A percentile compares a stretch with the other conserved stretches of the same genome.
phyloP scores from a whole-genome alignment of 2,113 vertebrate genomes.

The Halcyon senegalensis region DNA sequence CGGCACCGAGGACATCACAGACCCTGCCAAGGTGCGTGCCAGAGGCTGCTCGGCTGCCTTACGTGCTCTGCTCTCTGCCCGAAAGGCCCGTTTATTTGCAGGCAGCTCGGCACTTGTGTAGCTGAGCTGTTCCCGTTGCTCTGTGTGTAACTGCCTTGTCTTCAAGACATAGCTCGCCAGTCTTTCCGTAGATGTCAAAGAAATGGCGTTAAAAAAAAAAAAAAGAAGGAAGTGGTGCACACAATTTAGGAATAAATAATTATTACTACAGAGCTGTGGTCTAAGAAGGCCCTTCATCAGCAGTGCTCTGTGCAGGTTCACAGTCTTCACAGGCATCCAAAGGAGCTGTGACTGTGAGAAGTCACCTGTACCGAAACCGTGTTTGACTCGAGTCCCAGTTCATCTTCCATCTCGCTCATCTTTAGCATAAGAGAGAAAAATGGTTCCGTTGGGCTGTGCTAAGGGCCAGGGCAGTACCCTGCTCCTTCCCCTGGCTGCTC shows the following conservation, averaged over 20 bases:
- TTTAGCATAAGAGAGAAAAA: background rate
- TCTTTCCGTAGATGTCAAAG: background rate
- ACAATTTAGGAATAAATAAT: rapidly evolving
- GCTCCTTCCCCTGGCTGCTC: background rate
- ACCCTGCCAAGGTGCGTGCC: constrained; percentile 88
- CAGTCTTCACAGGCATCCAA: background rate
- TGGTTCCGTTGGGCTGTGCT: background rate
- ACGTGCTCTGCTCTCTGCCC: background rate
- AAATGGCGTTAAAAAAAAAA: background rate
- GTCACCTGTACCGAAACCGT: rapidly evolving
- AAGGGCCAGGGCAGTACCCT: background rate
- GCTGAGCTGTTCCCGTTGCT: background rate
- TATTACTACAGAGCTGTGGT: background rate
- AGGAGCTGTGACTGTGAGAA: background rate
- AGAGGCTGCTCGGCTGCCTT: rapidly evolving
- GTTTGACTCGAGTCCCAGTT: background rate
- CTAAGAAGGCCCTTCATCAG: background rate
- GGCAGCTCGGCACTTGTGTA: rapidly evolving
- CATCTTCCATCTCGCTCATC: background rate
- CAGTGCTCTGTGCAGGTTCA: background rate
- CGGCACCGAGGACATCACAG: constrained; percentile 91
- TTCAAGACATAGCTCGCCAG: background rate
- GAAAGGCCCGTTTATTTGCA: background rate
- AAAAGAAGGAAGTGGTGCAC: background rate
- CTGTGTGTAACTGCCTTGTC: background rate